Base-by-base conservation (phyloP, 1,140 invertebrate species). In the Diorhabda sublineata region DNA sequence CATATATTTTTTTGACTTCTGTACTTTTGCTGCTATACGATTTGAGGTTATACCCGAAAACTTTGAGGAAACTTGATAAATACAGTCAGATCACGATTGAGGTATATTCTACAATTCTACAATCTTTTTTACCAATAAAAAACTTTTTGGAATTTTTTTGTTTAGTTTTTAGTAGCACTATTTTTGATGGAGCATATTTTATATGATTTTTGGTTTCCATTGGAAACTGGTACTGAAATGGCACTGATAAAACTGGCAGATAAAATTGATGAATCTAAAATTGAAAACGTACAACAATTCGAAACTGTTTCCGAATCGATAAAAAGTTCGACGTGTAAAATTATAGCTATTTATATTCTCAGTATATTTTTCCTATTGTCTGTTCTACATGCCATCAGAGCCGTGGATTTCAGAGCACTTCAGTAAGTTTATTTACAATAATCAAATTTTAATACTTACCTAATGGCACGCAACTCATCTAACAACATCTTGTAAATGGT, bases 181-280 rank as follows among this genome's bases (percentile, higher is more conserved):
- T 77, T 78, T 45, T 42, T 78, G 7, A 76, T 78, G 70, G 77
- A 80, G 69, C 66, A 75, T 60, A 70, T 77, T n/a, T 74, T 80
- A 61, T 74, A 69, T n/a, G 70, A 77, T 52, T 78, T 80, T 47
- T 80, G 78, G 78, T 75, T 77, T 67, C 78, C 78, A 4, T 64
- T 80, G 45, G 73, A 78, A 68, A 42, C 57, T 4, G 69, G 45
- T 9, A 42, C 70, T 26, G 42, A 45, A 7, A 4, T 26, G n/a
- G 63, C 9, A 56, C 11, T 56, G 8, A 5, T 8, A 4, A 56
- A 3, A 3, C 8, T 64, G 4, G 52, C 52, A n/a, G 63, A 64
- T 7, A 11, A 60, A 3, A 56, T 71, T 67, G 59, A 58, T 6
- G 43, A 66, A 3, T 3, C 69, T 2, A 43, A 71, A 7, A 66